These are phyloP conservation scores for Chaunax sp. DNA, from an alignment of 2,797 vertebrate genomes.

Conservation along the genomic window DNA sequence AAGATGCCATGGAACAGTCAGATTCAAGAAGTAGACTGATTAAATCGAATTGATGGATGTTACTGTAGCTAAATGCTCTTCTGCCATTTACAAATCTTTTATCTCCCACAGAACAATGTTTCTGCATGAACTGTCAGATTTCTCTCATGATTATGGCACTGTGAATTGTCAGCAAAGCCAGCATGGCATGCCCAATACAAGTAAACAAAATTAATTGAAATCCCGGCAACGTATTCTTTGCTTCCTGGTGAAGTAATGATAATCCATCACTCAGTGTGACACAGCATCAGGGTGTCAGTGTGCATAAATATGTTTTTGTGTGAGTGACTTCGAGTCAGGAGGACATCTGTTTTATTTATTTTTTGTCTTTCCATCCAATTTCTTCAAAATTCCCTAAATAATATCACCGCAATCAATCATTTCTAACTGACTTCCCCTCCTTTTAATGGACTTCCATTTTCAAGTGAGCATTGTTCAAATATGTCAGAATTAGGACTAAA, in stretches of 20 bases:
- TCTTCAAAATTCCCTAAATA: neutral
- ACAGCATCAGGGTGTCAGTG: neutral
- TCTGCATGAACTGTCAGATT: conserved; percentile 27
- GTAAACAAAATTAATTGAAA: conserved; percentile 61
- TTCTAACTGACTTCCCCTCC: neutral
- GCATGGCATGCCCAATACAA: conserved; percentile 28
- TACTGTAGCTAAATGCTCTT: neutral
- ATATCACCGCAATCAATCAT: neutral
- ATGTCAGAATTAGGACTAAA: neutral
- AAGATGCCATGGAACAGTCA: neutral
- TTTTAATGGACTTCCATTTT: neutral
- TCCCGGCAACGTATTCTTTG: conserved; percentile 39
- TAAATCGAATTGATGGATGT: too few species aligned
- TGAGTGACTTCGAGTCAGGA: conserved; percentile 1
- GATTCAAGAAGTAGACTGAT: neutral
- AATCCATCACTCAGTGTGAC: conserved; percentile 48
- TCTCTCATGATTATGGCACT: conserved; percentile 46
- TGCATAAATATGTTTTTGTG: neutral
- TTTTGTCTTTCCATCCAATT: conserved; percentile 11
- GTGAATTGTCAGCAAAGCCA: conserved; percentile 34
- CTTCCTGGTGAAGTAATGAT: conserved; percentile 41
- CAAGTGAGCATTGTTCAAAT: neutral
- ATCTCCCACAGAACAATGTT: conserved; percentile 25
- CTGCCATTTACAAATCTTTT: conserved; percentile 9
- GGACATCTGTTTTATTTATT: conserved; percentile 15